Conservation (phyloP, 2,888 invertebrate species). For the Panzeria rudis region DNA sequence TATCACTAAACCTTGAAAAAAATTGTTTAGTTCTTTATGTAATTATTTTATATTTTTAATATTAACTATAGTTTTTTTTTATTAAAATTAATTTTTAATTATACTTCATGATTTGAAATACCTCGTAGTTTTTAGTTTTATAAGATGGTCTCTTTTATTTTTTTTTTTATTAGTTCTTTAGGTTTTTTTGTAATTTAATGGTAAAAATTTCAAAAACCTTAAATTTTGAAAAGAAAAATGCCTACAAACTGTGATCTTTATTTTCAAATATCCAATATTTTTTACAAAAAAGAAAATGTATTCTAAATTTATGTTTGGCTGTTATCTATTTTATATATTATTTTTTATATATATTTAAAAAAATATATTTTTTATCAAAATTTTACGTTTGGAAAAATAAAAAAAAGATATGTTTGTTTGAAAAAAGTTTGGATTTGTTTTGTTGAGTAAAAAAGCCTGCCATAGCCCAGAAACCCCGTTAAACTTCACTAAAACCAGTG, state of each 20-base stretch:
- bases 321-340: conserved; percentile 76
- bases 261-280: conserved; percentile 74
- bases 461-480: conserved; percentile 49
- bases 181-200: conserved; percentile 64
- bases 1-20: conserved; percentile 21
- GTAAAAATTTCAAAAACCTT: conserved; percentile 61
- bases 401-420: conserved; percentile 59
- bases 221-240: conserved; percentile 64
- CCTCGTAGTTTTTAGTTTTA: conserved; percentile 70
- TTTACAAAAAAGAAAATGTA: conserved; percentile 48
- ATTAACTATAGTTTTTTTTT: conserved; percentile 46
- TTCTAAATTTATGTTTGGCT: conserved; percentile 79
- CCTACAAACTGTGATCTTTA: conserved; percentile 82
- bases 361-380: conserved; percentile 66
- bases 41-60: conserved; percentile 55
- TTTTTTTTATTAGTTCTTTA: conserved; percentile 72
- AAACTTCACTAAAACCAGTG: conserved; percentile 59
- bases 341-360: conserved; percentile 58
- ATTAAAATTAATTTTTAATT: conserved; percentile 32
- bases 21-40: conserved; percentile 49
- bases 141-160: conserved; percentile 69
- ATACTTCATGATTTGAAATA: conserved; percentile 68
- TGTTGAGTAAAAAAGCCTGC: conserved; percentile 55
- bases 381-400: conserved; percentile 71
- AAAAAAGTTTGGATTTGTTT: conserved; percentile 66